Base-by-base conservation (phyloP, 2,797 vertebrate species). In the Columba guinea region DNA sequence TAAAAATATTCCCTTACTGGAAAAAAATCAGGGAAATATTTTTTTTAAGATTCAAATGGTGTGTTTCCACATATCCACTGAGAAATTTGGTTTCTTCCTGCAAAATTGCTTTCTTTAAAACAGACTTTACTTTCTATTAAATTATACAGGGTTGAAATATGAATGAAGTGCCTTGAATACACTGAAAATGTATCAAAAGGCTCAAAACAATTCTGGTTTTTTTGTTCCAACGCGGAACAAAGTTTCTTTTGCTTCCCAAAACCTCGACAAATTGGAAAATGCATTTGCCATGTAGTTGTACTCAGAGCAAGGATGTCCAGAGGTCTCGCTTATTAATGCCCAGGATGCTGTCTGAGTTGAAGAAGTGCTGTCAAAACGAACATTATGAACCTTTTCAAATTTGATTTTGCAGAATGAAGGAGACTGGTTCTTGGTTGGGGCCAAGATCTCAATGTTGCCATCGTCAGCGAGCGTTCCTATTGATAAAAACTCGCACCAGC, bases 91-190 rank as follows among this genome's bases (percentile, higher is more conserved):
- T 83, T 92, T 94, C 89, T 95, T 90, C 81, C 93, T 95, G 90
- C 87, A 97, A 92, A 95, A 97, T 91, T 92, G 91, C 89, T 93
- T 93, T 94, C 32, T 96, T 74, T 95, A 93, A 95, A 96, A 95
- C 89, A 94, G 93, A 70, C 81, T 92, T 81, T 70, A 92, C 81
- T 77, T 95, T 93, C 94, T 95, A 83, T 93, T 95, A 93, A 93
- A 90, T 80, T 95, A 84, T 58, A 87, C 89, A 34, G 70, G 64
- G 84, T n/a, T 97, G 95, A 97, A 96, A 94, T 85, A 86, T 80
- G 87, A 95, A 96, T 92, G 94, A 96, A 97, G 94, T 96, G 96
- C 89, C 92, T 93, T 89, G 84, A 95, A 91, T 93, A 80, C 80
- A 96, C 80, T 94, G 89, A 93, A 93, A 94, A 94, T 65, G 68